Percentiles rank a stretch among this genome's conserved stretches.
These are phyloP conservation scores for Heptranchias perlo DNA, from an alignment of 2,113 vertebrate species.

Conservation along the genomic window DNA sequence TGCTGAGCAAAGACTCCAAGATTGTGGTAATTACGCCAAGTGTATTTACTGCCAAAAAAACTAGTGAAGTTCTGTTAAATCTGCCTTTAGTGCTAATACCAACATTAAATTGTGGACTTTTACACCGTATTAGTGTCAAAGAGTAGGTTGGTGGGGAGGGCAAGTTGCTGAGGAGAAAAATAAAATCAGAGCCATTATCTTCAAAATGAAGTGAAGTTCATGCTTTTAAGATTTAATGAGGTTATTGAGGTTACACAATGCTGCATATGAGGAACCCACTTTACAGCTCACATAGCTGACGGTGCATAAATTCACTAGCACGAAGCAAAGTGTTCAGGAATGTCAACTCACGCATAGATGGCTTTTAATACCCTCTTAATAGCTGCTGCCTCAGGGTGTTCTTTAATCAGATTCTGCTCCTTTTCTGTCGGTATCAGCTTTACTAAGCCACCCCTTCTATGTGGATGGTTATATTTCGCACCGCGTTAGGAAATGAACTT, in stretches of 20 bases:
- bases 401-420: neutral
- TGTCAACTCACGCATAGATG: neutral
- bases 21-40: neutral
- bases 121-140: neutral
- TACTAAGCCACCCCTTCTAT: neutral
- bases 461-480: neutral
- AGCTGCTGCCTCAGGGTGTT: neutral
- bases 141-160: neutral
- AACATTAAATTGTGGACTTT: slow-evolving; percentile 3
- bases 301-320: neutral
- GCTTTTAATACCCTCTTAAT: neutral
- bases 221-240: neutral
- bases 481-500: neutral
- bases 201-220: neutral
- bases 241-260: neutral
- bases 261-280: neutral
- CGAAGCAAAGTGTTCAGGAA: neutral
- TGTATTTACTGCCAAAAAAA: neutral
- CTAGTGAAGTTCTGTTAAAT: neutral
- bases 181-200: neutral
- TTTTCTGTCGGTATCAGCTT: neutral
- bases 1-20: neutral
- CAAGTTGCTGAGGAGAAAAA: neutral
- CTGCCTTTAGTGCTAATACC: neutral
- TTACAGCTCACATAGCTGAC: neutral